phyloP scores from a whole-genome alignment of 1,140 invertebrate species.

The Drosophila ficusphila region DNA sequence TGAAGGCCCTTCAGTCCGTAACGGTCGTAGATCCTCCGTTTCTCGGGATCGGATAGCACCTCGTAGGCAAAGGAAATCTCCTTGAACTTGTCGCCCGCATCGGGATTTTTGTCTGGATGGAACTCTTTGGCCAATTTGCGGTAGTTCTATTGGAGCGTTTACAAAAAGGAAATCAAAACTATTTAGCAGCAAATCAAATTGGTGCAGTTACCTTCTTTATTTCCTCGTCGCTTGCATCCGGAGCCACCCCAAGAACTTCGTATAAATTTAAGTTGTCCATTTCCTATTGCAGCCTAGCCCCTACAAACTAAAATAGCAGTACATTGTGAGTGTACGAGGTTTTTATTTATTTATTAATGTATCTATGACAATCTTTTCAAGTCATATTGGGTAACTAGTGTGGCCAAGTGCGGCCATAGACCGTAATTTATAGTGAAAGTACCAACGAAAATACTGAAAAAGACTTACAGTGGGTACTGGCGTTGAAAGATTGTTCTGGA shows the following conservation, averaged over 20 bases:
- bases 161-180: conserved; percentile 26
- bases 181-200: not conserved
- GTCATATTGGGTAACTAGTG: conserved; percentile 40
- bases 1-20: conserved; percentile 92
- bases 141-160: conserved; percentile 88
- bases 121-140: conserved; percentile 94
- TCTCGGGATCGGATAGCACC: conserved; percentile 90
- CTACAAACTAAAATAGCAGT: conserved; percentile 35
- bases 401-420: conserved; percentile 21
- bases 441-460: not conserved
- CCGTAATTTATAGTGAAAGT: not conserved
- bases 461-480: not conserved
- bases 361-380: conserved; percentile 45
- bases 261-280: conserved; percentile 92
- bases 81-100: conserved; percentile 93
- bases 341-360: conserved; percentile 29
- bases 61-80: conserved; percentile 96
- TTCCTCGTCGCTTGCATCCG: conserved; percentile 90
- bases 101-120: conserved; percentile 94
- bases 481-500: not conserved
- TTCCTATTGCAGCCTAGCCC: conserved; percentile 21
- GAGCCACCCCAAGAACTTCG: conserved; percentile 91
- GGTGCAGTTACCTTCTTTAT: conserved; percentile 92
- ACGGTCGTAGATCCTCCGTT: conserved; percentile 90
- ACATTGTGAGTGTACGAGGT: conserved; percentile 39